Evolutionary conservation across 2,113 vertebrate genomes (phyloP), one percentile per base, ranked within the genome.

Genomic region (Mungos mungo): DNA sequence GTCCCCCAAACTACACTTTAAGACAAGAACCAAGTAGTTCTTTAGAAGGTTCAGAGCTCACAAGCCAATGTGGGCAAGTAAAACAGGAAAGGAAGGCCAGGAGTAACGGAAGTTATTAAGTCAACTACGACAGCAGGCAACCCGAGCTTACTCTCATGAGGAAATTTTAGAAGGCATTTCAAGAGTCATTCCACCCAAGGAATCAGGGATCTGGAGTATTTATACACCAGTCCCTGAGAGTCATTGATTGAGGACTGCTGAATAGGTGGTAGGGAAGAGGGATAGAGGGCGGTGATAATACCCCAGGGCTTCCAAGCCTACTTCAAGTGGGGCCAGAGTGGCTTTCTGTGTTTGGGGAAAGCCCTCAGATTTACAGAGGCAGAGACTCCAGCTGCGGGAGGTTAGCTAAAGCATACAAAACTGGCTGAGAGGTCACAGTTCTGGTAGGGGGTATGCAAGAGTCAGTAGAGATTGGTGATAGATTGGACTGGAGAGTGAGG

Each of bases 231-330:
- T 29, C 90, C 7, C 91, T 45, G 8, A 84, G 35, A 6, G 3
- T 63, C 47, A 60, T 0, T 54, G 16, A 33, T 29, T 69, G 33
- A 65, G 4, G 41, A 5, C 25, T 50, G 27, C 25, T 65, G 21
- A 12, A 1, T 47, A 41, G 72, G 7, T 5, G 23, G 12, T 7
- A 13, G 3, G 35, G 38, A 47, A 29, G 5, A 1, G 2, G 3
- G 8, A 33, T 25, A 38, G 21, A 57, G 0, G 7, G 10, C n/a
- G 1, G 23, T 13, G 1, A 23, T 54, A 31, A 69, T 52, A 0
- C 3, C 18, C 15, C 47, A 47, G 1, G 11, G 65, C 38, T 41
- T 38, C 52, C 35, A 80, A 0, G n/a, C n/a, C 31, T n/a, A 27
- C 19, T 31, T 69, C 21, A 15, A 7, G 2, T 41, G 15, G 38